Evolutionary conservation across 2,888 invertebrate genomes (phyloP), one percentile per base, ranked within the genome.

Genomic region (Ectemnius lituratus): DNA sequence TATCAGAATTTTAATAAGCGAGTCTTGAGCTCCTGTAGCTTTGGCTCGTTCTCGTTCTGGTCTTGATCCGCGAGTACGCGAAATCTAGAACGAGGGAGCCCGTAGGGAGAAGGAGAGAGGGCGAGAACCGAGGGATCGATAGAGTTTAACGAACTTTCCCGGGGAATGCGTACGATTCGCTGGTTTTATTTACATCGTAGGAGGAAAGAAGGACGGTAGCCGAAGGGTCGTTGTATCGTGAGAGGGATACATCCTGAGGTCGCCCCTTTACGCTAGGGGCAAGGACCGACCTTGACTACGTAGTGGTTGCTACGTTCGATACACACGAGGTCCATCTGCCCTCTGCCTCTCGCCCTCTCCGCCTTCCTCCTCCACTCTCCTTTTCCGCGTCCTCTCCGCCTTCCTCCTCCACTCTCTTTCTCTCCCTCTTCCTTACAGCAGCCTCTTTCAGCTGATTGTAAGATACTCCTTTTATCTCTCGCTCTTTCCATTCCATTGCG

Each of bases 201-300:
- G 58, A 58, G 58, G 61, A 69, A 70, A 65, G 67, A 73, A 75
- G 72, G 65, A 59, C 67, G 75, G 70, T 57, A 73, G 68, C 18
- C 18, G 20, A 59, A 70, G 76, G 78, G 80, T 75, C 76, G 76
- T 74, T 72, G 77, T 79, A 78, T 75, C 71, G 72, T 65, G 57
- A 71, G 66, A 57, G 84, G 74, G 82, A 84, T 79, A 84, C 76
- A 78, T 86, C 80, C 78, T 80, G 79, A 86, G 85, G 86, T 85
- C 85, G 84, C 81, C 84, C 80, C 84, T 85, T 82, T 80, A 83
- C 77, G 73, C 70, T 76, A 85, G 84, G 87, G 88, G 86, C 88
- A 90, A 88, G 81, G 88, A 89, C 88, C 90, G 90, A 87, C 89
- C 89, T 90, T 90, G 88, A 88, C 89, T 86, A 85, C 79, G 75